phyloP scores from a whole-genome alignment of 92 coral and sea anemone genomes.

The Isaurus tuberculatus region DNA sequence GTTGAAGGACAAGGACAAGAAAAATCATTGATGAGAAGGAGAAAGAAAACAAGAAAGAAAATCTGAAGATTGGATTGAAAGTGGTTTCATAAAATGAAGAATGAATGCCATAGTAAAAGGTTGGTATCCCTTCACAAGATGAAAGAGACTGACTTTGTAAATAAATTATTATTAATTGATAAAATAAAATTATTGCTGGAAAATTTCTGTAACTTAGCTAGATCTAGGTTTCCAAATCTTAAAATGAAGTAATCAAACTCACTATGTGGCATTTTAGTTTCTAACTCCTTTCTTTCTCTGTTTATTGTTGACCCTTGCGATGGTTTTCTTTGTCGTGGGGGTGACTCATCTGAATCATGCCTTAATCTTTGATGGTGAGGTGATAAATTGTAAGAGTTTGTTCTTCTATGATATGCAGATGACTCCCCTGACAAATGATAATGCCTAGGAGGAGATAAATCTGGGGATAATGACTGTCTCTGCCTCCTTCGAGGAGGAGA shows the following conservation, averaged over 20 bases:
- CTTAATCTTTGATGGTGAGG: slow-evolving; percentile 21
- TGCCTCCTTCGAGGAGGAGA: slow-evolving; percentile 1
- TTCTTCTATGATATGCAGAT: slow-evolving; percentile 60
- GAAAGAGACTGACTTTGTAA: no score
- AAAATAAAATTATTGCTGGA: no score
- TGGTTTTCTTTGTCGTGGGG: slow-evolving; percentile 51
- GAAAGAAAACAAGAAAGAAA: no score
- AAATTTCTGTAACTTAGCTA: background rate
- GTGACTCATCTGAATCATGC: slow-evolving; percentile 61
- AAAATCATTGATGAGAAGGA: no score
- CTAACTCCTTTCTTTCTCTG: slow-evolving; percentile 5
- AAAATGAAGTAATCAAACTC: background rate
- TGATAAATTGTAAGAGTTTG: slow-evolving; percentile 51
- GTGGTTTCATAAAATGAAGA: no score
- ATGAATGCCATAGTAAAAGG: no score
- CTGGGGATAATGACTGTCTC: slow-evolving; percentile 17
- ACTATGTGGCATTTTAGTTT: slow-evolving; percentile 30
- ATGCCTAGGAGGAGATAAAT: slow-evolving; percentile 66
- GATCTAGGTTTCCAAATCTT: background rate
- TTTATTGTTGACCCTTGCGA: slow-evolving; percentile 11
- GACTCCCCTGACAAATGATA: slow-evolving; percentile 58
- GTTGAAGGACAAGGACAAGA: no score
- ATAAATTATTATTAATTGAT: no score
- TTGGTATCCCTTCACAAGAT: no score
- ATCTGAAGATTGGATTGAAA: no score